Conservation (phyloP, 2,113 vertebrate species). For the Actenoides hombroni region DNA sequence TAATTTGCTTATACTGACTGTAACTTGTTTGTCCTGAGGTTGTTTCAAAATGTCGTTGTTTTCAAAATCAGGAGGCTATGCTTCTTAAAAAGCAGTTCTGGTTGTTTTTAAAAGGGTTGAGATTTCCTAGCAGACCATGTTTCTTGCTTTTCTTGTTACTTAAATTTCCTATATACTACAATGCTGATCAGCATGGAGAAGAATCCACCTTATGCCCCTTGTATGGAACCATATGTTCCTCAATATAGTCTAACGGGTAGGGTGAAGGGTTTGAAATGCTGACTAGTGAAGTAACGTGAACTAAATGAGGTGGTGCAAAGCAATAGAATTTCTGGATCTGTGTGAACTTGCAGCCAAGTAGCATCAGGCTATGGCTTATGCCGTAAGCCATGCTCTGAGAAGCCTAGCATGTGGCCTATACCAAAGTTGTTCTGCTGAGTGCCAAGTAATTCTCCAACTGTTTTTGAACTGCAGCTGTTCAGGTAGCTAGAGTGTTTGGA, state of each 20-base stretch:
- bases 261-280: not conserved
- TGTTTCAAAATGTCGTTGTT: not conserved
- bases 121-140: not conserved
- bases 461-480: not conserved
- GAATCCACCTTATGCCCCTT: not conserved
- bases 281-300: not conserved
- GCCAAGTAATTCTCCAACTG: not conserved
- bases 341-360: rapidly evolving
- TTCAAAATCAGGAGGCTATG: not conserved
- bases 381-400: not conserved
- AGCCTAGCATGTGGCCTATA: not conserved
- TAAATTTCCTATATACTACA: not conserved
- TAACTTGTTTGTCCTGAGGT: not conserved
- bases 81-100: not conserved
- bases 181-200: rapidly evolving
- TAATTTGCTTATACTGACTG: not conserved
- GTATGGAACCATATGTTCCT: not conserved
- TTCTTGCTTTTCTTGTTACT: not conserved
- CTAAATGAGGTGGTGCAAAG: not conserved
- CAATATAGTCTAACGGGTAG: not conserved
- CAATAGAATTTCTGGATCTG: not conserved
- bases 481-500: not conserved
- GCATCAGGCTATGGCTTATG: not conserved
- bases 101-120: not conserved
- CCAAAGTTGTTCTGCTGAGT: not conserved